phyloP scores from a whole-genome alignment of 2,797 vertebrate species.

The Argentina silus region DNA sequence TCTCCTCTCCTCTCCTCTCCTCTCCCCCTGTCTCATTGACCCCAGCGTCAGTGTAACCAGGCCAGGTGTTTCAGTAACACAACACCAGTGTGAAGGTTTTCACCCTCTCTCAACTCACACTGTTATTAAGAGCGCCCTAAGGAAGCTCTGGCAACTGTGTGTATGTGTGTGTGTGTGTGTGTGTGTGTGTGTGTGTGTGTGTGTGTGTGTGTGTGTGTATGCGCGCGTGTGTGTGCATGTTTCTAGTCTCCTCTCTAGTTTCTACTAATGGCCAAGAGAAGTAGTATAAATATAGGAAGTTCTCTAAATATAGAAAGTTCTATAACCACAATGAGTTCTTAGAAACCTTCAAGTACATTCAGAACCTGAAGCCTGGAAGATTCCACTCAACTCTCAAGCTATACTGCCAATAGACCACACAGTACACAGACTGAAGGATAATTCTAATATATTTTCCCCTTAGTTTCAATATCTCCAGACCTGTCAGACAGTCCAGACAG shows the following conservation, averaged over 20 bases:
- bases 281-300: not conserved
- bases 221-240: constrained; percentile 14
- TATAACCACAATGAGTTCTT: not conserved
- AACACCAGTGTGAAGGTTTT: constrained; percentile 35
- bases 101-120: constrained; percentile 17
- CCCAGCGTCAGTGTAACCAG: constrained; percentile 32
- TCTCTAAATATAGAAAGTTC: constrained; percentile 26
- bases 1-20: not conserved
- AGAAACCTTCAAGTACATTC: not conserved
- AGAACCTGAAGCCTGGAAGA: not conserved
- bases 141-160: constrained; percentile 11
- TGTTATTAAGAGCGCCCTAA: constrained; percentile 16
- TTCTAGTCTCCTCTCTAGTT: constrained; percentile 11
- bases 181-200: not conserved
- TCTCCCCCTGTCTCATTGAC: not conserved
- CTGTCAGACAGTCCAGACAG: constrained; percentile 20
- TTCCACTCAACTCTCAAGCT: not conserved
- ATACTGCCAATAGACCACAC: not conserved
- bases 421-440: not conserved
- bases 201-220: not conserved
- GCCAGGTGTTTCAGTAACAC: constrained; percentile 24
- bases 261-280: constrained; percentile 24
- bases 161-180: not conserved
- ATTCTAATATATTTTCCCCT: not conserved
- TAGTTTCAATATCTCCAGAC: not conserved